These are phyloP conservation scores for Drosophila kurseongensis DNA, from an alignment of 1,140 invertebrate species.

Conservation along the genomic window DNA sequence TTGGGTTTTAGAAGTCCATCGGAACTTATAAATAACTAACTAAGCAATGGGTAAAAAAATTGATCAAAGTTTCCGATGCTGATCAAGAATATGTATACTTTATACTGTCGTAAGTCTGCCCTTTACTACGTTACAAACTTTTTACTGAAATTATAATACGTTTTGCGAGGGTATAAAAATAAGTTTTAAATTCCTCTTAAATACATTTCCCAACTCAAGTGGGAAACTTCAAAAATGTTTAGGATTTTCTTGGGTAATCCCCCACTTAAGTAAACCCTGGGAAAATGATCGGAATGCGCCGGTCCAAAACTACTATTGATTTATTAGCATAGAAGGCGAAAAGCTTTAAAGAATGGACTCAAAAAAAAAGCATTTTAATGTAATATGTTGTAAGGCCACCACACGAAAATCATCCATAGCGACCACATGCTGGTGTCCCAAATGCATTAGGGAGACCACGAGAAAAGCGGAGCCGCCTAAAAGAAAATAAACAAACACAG, in stretches of 20 bases:
- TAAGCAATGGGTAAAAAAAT: no score
- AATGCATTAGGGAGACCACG: constrained; percentile 63
- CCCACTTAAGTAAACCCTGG: constrained; percentile 38
- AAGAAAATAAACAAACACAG: constrained; percentile 58
- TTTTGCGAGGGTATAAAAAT: not conserved
- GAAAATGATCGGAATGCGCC: constrained; percentile 56
- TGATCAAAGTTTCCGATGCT: no score
- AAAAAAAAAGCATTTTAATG: constrained; percentile 63
- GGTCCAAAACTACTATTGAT: constrained; percentile 63
- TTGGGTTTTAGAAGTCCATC: no score
- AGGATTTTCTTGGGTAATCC: constrained; percentile 22
- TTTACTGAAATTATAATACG: no score
- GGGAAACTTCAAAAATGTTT: constrained; percentile 30
- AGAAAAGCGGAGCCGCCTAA: constrained; percentile 35
- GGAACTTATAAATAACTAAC: no score
- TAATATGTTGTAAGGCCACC: constrained; percentile 66
- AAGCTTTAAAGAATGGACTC: constrained; percentile 34
- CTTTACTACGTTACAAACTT: no score
- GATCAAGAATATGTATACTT: no score
- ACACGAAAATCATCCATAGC: constrained; percentile 37
- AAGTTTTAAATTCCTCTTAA: not conserved
- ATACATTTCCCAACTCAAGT: constrained; percentile 1
- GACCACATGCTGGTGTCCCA: constrained; percentile 64
- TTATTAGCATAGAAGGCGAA: constrained; percentile 51
- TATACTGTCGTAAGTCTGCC: no score